Conservation (phyloP, 2,888 invertebrate species). For the Tetranychus truncatus region DNA sequence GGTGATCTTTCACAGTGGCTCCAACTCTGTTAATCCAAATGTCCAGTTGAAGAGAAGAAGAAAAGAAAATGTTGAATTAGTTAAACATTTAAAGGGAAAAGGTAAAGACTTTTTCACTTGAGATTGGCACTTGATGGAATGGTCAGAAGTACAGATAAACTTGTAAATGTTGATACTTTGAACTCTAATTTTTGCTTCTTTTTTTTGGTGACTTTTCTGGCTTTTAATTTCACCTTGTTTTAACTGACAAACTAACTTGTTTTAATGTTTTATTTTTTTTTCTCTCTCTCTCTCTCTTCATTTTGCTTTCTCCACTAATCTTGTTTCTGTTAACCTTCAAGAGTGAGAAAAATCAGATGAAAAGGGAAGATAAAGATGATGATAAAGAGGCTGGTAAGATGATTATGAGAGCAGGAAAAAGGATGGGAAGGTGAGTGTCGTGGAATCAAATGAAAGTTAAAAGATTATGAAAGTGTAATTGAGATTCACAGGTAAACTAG, state of each 20-base stretch:
- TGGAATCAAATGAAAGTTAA: neutral
- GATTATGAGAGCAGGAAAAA: neutral
- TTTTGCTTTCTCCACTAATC: neutral
- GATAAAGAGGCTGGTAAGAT: neutral
- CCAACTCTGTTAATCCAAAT: constrained; percentile 10
- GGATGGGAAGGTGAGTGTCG: neutral
- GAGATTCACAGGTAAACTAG: neutral
- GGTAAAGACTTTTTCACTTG: too few species aligned
- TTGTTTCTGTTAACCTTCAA: neutral
- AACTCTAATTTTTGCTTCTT: neutral
- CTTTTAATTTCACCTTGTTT: neutral
- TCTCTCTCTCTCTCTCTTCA: too few species aligned
- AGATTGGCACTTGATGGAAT: too few species aligned
- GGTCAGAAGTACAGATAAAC: too few species aligned
- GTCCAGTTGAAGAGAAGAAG: neutral
- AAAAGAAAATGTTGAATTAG: neutral
- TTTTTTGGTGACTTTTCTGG: neutral
- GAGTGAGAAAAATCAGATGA: neutral
- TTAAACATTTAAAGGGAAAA: neutral
- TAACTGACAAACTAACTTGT: neutral
- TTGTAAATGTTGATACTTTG: neutral
- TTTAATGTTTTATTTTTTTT: neutral
- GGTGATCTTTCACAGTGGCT: constrained; percentile 11
- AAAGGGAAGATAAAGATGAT: neutral
- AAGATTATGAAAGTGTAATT: neutral